Conservation (phyloP, 2,113 vertebrate species). For the Megalops atlanticus region DNA sequence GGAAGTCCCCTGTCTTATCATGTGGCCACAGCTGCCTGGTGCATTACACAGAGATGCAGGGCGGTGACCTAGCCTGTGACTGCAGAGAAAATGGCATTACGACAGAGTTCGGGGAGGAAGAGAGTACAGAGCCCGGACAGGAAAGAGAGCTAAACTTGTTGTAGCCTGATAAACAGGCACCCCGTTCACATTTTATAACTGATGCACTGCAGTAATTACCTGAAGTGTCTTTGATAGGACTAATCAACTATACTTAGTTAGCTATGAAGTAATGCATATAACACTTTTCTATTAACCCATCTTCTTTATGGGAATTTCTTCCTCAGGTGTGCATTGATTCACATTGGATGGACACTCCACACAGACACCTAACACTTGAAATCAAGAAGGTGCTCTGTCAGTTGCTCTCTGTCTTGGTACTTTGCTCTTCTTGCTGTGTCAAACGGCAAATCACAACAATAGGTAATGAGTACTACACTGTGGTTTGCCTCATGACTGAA, state of each 20-base stretch:
- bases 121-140: neutral
- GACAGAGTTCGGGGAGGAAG: neutral
- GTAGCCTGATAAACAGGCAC: neutral
- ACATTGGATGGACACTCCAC: neutral
- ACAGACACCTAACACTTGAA: neutral
- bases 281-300: neutral
- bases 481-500: neutral
- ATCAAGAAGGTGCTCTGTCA: too few relatives aligned
- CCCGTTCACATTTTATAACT: neutral
- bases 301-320: too few relatives aligned
- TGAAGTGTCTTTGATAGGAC: neutral
- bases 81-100: too few relatives aligned
- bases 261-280: neutral
- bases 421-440: too few relatives aligned
- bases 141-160: neutral
- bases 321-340: neutral
- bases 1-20: too few relatives aligned
- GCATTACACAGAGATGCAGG: too few relatives aligned
- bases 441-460: neutral
- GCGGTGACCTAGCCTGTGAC: too few relatives aligned
- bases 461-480: neutral
- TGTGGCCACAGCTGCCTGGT: too few relatives aligned
- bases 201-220: neutral
- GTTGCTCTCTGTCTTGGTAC: too few relatives aligned
- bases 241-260: neutral